phyloP scores from a whole-genome alignment of 2,113 vertebrate species.

The Hepsetus odoe region DNA sequence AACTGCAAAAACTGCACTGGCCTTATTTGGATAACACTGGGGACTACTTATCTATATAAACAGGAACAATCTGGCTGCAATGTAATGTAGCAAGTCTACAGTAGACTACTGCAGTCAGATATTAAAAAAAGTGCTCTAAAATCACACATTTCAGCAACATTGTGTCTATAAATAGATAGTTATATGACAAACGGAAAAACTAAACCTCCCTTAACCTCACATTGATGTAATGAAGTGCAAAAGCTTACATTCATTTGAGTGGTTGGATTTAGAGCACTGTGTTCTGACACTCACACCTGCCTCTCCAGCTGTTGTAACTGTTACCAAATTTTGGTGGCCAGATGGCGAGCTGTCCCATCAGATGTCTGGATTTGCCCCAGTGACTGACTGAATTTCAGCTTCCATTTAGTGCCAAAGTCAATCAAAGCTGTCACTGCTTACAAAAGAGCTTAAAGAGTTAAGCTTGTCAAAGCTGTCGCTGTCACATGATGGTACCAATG shows the following conservation, averaged over 20 bases:
- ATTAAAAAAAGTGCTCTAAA: not conserved
- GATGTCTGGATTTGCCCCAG: not conserved
- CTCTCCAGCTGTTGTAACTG: slow-evolving; percentile 32
- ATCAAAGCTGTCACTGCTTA: not conserved
- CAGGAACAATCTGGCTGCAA: too few relatives aligned
- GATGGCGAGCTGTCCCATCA: slow-evolving; percentile 1
- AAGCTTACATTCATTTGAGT: slow-evolving; percentile 29
- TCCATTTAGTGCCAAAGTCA: not conserved
- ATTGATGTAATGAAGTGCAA: slow-evolving; percentile 28
- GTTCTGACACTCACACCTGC: slow-evolving; percentile 22
- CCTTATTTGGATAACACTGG: too few relatives aligned
- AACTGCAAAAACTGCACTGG: too few relatives aligned
- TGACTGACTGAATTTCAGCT: not conserved
- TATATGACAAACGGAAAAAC: not conserved
- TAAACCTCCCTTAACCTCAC: not conserved
- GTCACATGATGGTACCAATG: not conserved
- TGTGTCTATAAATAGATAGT: slow-evolving; percentile 2
- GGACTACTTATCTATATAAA: too few relatives aligned
- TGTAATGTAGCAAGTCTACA: not conserved
- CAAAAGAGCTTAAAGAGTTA: not conserved
- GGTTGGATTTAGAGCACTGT: not conserved
- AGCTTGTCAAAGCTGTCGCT: not conserved
- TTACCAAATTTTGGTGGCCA: not conserved
- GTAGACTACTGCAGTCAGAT: not conserved
- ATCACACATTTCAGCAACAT: not conserved